Evolutionary conservation across 30 jellyfish, hydroid and myxozoan genomes (phyloP), one percentile per base, ranked within the genome.

Genomic region (Calvadosia cruxmelitensis): DNA sequence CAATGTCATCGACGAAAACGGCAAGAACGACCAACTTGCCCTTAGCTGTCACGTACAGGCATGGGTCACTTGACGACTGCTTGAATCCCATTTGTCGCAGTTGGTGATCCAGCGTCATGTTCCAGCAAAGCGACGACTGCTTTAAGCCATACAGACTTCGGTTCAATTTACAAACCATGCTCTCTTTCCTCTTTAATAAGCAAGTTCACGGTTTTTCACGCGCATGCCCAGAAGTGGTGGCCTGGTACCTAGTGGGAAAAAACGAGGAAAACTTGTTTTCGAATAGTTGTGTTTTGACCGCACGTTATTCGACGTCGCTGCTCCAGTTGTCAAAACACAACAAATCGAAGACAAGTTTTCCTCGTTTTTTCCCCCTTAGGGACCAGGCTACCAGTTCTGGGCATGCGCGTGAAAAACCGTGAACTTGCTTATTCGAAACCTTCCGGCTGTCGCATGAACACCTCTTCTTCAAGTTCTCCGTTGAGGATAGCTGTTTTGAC

Each of bases 381-480:
- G n/a, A n/a, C n/a, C n/a, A n/a, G n/a, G n/a, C n/a, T n/a, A n/a
- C n/a, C n/a, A n/a, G n/a, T n/a, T n/a, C n/a, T n/a, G n/a, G n/a
- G n/a, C n/a, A n/a, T n/a, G n/a, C n/a, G n/a, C n/a, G n/a, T n/a
- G n/a, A n/a, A n/a, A n/a, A n/a, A n/a, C n/a, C n/a, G n/a, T n/a
- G n/a, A n/a, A n/a, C n/a, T n/a, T n/a, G n/a, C n/a, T n/a, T 33
- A 1, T 20, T 20, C 90, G 50, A 48, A 81, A 31, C 91, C 91
- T 1, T 65, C 77, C 3, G 82, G 94, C 42, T 81, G 92, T 64
- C 75, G 66, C 84, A 81, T 74, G 73, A 35, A 74, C 10, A 81
- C 67, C 7, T 67, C 77, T 50, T 74, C 91, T 27, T 73, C 33
- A 1, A 81, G 67, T 15, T 66, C 66, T 0, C 93, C 93, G 27